These are phyloP conservation scores for Acrocephalus scirpaceus DNA, from an alignment of 2,797 vertebrate species.

Conservation along the genomic window DNA sequence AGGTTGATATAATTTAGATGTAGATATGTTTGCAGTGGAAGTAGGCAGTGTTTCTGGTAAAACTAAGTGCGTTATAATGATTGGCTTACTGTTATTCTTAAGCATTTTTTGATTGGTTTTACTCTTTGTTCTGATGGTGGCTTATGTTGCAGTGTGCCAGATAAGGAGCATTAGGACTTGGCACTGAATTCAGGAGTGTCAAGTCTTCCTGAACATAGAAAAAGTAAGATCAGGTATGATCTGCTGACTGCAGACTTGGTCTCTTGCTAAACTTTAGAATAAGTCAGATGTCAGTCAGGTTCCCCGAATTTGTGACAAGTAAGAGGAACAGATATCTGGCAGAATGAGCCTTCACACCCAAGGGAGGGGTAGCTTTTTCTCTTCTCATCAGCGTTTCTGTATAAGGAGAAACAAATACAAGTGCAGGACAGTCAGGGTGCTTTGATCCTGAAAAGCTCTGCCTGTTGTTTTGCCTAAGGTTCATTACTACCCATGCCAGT, in stretches of 20 bases:
- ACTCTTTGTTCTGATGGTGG: neutral
- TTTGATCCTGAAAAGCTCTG: neutral
- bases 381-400: neutral
- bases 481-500: neutral
- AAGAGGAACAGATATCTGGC: neutral
- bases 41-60: neutral
- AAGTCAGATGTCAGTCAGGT: neutral
- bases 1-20: neutral
- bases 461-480: neutral
- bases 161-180: neutral
- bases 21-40: neutral
- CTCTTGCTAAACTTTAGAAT: neutral
- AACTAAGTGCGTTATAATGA: neutral
- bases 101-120: neutral
- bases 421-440: neutral
- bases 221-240: neutral
- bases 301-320: accelerated
- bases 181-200: neutral
- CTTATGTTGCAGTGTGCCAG: neutral
- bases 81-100: neutral
- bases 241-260: neutral
- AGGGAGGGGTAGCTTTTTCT: neutral
- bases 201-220: accelerated
- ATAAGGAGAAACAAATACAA: neutral
- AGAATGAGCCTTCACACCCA: neutral